Evolutionary conservation across 2,888 invertebrate species (phyloP).

Genomic region (Meganola albula): DNA sequence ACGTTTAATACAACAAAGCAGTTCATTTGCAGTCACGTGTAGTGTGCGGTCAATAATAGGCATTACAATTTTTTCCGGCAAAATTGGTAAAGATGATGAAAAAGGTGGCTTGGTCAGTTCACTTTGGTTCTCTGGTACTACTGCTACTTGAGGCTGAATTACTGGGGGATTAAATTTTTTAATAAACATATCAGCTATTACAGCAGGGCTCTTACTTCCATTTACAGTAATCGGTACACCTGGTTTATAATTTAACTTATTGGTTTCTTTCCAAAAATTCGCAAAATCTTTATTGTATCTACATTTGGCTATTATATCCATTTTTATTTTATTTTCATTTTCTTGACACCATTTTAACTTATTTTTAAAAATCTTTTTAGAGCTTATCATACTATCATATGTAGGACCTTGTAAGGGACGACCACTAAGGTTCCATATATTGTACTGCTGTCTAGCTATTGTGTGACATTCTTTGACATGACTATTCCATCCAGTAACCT

Average conservation of each 20-base stretch:
- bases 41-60: not conserved
- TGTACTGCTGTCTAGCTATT: not conserved
- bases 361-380: conserved; percentile 1
- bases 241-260: conserved; percentile 2
- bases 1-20: not conserved
- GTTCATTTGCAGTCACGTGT: not conserved
- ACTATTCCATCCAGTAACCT: not conserved
- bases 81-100: not conserved
- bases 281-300: conserved; percentile 4
- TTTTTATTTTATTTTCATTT: conserved; percentile 5
- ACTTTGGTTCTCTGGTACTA: not conserved
- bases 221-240: not conserved
- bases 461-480: not conserved
- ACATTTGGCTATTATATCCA: not conserved
- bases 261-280: conserved; percentile 6
- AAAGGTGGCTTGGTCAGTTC: not conserved
- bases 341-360: conserved; percentile 5
- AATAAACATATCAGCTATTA: conserved; percentile 3
- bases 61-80: not conserved
- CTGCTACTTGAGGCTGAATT: not conserved
- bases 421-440: not conserved
- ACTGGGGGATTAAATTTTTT: conserved; percentile 1
- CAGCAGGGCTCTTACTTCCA: not conserved
- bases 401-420: conserved; percentile 1
- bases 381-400: conserved; percentile 2